Conservation (phyloP, 2,888 invertebrate species). For the Phorcus lineatus region DNA sequence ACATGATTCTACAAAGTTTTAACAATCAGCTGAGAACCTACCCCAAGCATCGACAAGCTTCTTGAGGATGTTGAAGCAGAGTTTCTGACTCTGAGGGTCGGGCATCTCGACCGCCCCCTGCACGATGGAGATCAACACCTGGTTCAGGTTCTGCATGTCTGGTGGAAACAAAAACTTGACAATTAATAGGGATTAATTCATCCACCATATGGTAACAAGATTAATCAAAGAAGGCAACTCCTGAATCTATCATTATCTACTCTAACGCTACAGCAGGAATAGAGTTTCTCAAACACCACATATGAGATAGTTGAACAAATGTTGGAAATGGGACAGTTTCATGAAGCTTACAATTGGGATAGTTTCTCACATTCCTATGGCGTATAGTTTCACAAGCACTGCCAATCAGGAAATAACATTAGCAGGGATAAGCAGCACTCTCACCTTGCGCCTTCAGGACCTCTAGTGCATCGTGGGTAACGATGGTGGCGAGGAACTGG, state of each 20-base stretch:
- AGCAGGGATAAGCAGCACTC: not conserved
- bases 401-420: too few relatives aligned
- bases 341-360: too few relatives aligned
- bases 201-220: not conserved
- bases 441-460: constrained; percentile 73
- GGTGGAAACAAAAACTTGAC: constrained; percentile 32
- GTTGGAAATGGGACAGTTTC: too few relatives aligned
- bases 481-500: constrained; percentile 77
- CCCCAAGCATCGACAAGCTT: constrained; percentile 78
- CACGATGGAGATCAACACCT: constrained; percentile 77
- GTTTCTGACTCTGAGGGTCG: constrained; percentile 78
- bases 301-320: too few relatives aligned
- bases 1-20: too few relatives aligned
- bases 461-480: constrained; percentile 77
- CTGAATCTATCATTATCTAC: not conserved
- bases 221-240: not conserved
- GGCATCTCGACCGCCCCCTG: constrained; percentile 78
- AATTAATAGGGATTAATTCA: not conserved
- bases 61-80: constrained; percentile 76
- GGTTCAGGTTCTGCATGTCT: constrained; percentile 73
- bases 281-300: too few relatives aligned
- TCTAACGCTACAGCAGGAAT: too few relatives aligned
- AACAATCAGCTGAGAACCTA: constrained; percentile 40
- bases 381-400: too few relatives aligned
- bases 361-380: too few relatives aligned